Evolutionary conservation across 2,888 invertebrate species (phyloP).

Genomic region (Calameuta pallipes): DNA sequence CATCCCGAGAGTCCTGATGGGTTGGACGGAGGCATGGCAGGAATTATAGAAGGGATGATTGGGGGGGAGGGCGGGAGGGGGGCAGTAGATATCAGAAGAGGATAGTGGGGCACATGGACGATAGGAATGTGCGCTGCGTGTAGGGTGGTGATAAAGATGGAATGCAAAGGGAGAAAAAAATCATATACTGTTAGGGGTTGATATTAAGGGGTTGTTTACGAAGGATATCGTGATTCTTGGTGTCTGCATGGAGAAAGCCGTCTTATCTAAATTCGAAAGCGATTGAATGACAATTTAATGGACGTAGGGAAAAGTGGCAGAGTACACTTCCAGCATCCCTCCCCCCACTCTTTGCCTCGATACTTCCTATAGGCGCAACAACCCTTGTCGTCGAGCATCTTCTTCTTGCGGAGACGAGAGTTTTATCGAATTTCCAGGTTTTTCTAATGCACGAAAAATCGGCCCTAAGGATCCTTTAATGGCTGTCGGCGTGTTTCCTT

Average conservation of each 20-base stretch:
- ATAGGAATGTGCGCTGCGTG: not conserved
- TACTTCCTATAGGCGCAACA: not conserved
- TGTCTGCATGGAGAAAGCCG: not conserved
- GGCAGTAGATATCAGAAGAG: not conserved
- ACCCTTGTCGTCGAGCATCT: conserved; percentile 8
- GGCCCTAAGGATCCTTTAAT: conserved; percentile 25
- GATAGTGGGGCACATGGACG: not conserved
- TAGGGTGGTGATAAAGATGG: not conserved
- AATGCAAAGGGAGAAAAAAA: not conserved
- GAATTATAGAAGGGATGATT: not conserved
- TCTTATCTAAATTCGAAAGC: conserved; percentile 16
- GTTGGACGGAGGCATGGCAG: not conserved
- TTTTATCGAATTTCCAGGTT: conserved; percentile 11
- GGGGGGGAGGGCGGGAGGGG: no score
- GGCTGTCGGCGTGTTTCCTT: conserved; percentile 4
- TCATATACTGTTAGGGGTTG: not conserved
- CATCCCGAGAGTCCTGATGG: not conserved
- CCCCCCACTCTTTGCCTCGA: not conserved
- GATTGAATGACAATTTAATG: conserved; percentile 22
- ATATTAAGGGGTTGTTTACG: not conserved
- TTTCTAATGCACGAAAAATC: conserved; percentile 28
- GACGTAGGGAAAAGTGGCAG: not conserved
- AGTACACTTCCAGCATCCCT: not conserved
- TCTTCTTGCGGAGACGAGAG: conserved; percentile 1
- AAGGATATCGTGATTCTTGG: not conserved